Evolutionary conservation across 2,797 vertebrate species (phyloP), one percentile per base, ranked within the genome.

Genomic region (Acipenser oxyrinchus): DNA sequence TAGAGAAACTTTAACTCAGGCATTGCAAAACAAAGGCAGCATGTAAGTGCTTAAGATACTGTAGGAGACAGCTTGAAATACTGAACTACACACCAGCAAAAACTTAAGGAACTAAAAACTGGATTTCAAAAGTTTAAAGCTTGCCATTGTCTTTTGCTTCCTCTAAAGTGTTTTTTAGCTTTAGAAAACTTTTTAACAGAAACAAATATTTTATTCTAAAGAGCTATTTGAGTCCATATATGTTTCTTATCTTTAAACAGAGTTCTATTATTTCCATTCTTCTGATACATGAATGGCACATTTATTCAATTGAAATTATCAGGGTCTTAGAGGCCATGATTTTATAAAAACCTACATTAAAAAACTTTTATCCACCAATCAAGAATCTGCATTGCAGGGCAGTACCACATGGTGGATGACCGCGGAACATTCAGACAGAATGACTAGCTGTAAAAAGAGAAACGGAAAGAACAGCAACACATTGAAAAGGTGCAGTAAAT

Each of bases 281-380:
- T 48, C 75, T 81, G 83, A 82, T 81, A 86, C 81, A 81, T 80
- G 81, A 79, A 83, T 81, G 83, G 78, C 82, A 85, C 86, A 86
- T 82, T 82, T 81, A 86, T 88, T 89, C 83, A 88, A 87, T 88
- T 88, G 88, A 81, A 86, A 79, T 81, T 87, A 79, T 79, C 72
- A 23, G 63, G 49, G 59, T 69, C 60, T 50, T 53, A 70, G 63
- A 69, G 72, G 64, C 73, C 70, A n/a, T 70, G 70, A 67, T 70
- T 70, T 72, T 37, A 37, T 37, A 37, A 37, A 37, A 37, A 37
- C 23, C 23, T 37, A 3, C 4, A 37, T 37, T 37, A 3, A 2
- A 37, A 37, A 37, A 37, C 23, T 1, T 37, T 37, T 37, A 37
- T 37, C 23, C 4, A 4, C 23, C 23, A 37, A 37, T 37, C 23